Percentiles rank a stretch among this genome's conserved stretches.
phyloP scores from a whole-genome alignment of 2,113 vertebrate species.

The Chiloscyllium plagiosum region DNA sequence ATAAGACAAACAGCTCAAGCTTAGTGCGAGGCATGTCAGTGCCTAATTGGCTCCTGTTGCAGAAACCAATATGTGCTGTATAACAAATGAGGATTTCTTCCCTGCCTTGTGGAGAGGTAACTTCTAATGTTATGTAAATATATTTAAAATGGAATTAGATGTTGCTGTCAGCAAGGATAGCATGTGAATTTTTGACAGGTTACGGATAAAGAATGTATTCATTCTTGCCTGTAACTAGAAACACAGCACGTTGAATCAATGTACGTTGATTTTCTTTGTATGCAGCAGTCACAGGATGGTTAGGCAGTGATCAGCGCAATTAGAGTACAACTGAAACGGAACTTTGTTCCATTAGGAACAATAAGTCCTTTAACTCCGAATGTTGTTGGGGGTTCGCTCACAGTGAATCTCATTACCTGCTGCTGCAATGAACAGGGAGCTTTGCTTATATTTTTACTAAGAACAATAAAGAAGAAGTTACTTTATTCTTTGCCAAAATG shows the following conservation, averaged over 20 bases:
- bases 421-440: neutral
- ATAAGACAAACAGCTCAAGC: neutral
- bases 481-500: neutral
- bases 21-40: neutral
- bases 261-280: neutral
- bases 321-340: neutral
- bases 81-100: neutral
- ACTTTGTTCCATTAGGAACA: neutral
- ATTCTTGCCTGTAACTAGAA: neutral
- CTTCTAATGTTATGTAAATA: slow-evolving; percentile 24
- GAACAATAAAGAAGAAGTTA: neutral
- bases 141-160: slow-evolving; percentile 25
- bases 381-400: neutral
- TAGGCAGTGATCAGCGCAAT: neutral
- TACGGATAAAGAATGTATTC: neutral
- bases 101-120: slow-evolving; percentile 10
- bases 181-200: neutral
- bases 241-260: neutral
- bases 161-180: slow-evolving; percentile 10
- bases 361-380: neutral
- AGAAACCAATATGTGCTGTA: neutral
- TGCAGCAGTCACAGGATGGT: neutral
- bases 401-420: neutral
- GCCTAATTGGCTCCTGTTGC: slow-evolving; percentile 3
- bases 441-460: neutral